phyloP scores from a whole-genome alignment of 1,140 invertebrate genomes.

The Drosophila sucinea region DNA sequence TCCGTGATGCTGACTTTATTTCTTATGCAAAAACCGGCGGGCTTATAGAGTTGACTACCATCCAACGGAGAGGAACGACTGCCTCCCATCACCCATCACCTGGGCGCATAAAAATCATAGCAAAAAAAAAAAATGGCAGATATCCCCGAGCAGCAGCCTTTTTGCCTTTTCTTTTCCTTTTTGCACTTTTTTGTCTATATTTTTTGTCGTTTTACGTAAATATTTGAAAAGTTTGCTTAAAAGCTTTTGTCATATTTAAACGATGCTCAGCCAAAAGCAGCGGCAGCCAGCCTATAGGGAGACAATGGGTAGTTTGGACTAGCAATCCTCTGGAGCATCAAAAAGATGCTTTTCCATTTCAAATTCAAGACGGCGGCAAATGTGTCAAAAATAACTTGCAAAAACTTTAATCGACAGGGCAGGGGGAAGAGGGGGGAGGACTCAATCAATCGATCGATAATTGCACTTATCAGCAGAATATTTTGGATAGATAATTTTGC shows the following conservation, averaged over 20 bases:
- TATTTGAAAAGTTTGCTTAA: slow-evolving; percentile 70
- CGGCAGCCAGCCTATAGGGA: neutral
- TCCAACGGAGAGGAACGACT: neutral
- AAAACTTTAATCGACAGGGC: neutral
- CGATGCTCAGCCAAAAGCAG: neutral
- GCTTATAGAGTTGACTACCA: slow-evolving; percentile 11
- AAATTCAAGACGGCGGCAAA: slow-evolving; percentile 10
- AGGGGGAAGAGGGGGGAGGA: too few species aligned
- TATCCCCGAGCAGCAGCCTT: slow-evolving; percentile 18
- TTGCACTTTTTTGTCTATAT: neutral
- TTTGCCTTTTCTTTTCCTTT: slow-evolving; percentile 17
- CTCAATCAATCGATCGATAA: slow-evolving; percentile 61
- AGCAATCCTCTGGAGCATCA: neutral
- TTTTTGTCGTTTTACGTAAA: slow-evolving; percentile 43
- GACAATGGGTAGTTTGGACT: neutral
- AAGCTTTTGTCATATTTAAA: slow-evolving; percentile 61
- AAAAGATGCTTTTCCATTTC: neutral
- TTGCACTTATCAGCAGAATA: slow-evolving; percentile 68
- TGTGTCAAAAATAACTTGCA: slow-evolving; percentile 30
- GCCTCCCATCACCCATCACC: slow-evolving; percentile 13
- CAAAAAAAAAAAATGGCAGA: slow-evolving; percentile 1
- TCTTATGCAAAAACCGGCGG: slow-evolving; percentile 58
- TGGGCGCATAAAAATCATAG: slow-evolving; percentile 25
- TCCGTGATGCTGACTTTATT: slow-evolving; percentile 42
- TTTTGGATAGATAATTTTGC: slow-evolving; percentile 53